phyloP scores from a whole-genome alignment of 2,888 invertebrate genomes.

The Carabus problematicus region DNA sequence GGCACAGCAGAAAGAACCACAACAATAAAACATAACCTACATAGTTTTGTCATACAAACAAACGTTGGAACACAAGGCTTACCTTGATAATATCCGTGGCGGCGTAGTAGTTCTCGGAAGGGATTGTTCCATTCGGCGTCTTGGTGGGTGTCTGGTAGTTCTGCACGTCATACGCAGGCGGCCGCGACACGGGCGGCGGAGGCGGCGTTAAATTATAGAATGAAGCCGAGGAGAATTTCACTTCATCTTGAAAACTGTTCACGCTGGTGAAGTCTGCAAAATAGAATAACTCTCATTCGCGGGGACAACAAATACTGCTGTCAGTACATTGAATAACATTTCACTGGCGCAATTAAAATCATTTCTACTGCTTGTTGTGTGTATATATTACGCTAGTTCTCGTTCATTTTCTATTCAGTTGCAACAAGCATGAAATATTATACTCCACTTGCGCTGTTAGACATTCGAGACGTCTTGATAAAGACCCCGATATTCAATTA shows the following conservation, averaged over 20 bases:
- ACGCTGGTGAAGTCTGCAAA: slow-evolving; percentile 65
- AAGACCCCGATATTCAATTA: too few relatives aligned
- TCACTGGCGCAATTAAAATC: background rate
- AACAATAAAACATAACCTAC: too few relatives aligned
- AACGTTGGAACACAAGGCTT: slow-evolving; percentile 47
- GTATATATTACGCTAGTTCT: too few relatives aligned
- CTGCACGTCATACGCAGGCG: slow-evolving; percentile 60
- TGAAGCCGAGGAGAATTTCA: slow-evolving; percentile 63
- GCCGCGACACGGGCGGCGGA: slow-evolving; percentile 60
- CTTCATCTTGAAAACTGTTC: slow-evolving; percentile 64
- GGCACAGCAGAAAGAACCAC: too few relatives aligned
- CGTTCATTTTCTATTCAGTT: too few relatives aligned
- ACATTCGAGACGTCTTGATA: too few relatives aligned
- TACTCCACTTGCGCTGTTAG: too few relatives aligned
- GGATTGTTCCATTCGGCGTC: slow-evolving; percentile 53
- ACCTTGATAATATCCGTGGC: slow-evolving; percentile 81
- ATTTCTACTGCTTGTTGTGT: background rate
- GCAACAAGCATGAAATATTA: too few relatives aligned
- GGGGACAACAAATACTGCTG: background rate
- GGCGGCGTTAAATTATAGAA: slow-evolving; percentile 63
- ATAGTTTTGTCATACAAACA: too few relatives aligned
- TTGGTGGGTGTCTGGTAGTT: slow-evolving; percentile 57
- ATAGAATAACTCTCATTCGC: slow-evolving; percentile 32
- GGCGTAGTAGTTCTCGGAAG: slow-evolving; percentile 73
- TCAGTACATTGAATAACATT: slow-evolving; percentile 10